These are phyloP conservation scores for Ophraella communa DNA, from an alignment of 2,888 invertebrate species.

Conservation along the genomic window DNA sequence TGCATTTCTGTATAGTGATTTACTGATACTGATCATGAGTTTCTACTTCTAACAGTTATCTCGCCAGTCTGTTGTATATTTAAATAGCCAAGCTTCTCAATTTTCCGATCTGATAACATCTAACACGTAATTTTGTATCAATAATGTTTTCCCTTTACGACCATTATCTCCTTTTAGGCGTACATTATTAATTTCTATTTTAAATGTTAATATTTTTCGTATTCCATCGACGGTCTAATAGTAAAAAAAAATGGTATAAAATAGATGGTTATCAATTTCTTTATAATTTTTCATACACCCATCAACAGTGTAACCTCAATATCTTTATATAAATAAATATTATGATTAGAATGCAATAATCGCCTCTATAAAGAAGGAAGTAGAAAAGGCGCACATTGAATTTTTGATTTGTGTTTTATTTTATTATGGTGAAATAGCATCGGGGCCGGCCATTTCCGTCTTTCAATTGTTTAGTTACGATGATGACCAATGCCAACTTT, in stretches of 20 bases:
- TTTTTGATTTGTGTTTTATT: slow-evolving; percentile 44
- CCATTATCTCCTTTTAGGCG: neutral
- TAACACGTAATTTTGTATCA: neutral
- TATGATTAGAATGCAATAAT: slow-evolving; percentile 37
- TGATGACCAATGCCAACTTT: slow-evolving; percentile 39
- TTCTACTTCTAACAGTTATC: no score
- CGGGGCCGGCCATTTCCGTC: slow-evolving; percentile 45
- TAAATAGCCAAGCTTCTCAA: no score
- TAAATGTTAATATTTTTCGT: neutral
- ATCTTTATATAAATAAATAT: slow-evolving; percentile 35
- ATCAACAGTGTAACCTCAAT: slow-evolving; percentile 35
- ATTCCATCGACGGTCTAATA: slow-evolving; percentile 2
- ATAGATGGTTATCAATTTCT: slow-evolving; percentile 37
- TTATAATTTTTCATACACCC: slow-evolving; percentile 29
- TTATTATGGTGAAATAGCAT: slow-evolving; percentile 43
- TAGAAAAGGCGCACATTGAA: slow-evolving; percentile 45
- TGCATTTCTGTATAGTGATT: no score
- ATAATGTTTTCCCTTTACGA: neutral
- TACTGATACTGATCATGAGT: no score
- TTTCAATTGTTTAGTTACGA: slow-evolving; percentile 40
- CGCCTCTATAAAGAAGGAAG: slow-evolving; percentile 45
- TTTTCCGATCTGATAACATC: neutral
- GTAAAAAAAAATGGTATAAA: slow-evolving; percentile 6
- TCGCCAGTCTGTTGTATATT: no score
- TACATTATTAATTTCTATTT: neutral